Base-by-base conservation (phyloP, 2,797 vertebrate species). In the Rhinophrynus dorsalis region DNA sequence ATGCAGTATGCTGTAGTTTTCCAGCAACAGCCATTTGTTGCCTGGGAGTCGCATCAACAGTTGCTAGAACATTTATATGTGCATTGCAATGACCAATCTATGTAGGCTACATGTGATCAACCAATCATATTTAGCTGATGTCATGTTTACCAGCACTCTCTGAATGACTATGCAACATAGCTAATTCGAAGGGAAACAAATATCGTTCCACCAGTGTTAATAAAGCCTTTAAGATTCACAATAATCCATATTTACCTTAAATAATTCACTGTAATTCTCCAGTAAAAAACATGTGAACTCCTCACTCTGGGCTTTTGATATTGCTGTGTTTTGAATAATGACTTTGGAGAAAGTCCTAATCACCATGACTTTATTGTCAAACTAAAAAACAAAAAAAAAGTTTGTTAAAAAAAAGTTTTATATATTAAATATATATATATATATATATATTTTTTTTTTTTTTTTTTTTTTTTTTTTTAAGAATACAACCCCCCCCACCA, bases 311-410 rank as follows among this genome's bases (percentile, higher is more conserved):
- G 64, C 30, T 75, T 89, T 91, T 63, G 83, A 82, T 50, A 94
- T 50, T 7, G 81, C 84, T 57, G 86, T 85, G 79, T 74, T 91
- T 74, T 88, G 90, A 35, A 95, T 50, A 50, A 95, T 73, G 64
- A 90, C 90, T 78, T 88, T 94, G 26, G 88, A 85, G 78, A 91
- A 94, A 27, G 80, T 89, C 82, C 89, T 93, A 77, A 88, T 82
- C 35, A 94, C 77, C 47, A 90, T 80, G 0, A 71, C 64, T 76
- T 85, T 86, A 80, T 95, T 95, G 72, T 91, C 87, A 62, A 73
- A 86, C 92, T 96, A 83, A 62, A 56, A 78, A 64, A 58, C 50
- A 6, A 30, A 21, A 51, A 1, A 11, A 73, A 17, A 8, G 23
- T 32, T 52, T 24, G 7, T 56, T 56, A 6, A 59, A 52, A 9